Evolutionary conservation across 2,113 vertebrate species (phyloP), one percentile per base, ranked within the genome.

Genomic region (Mystacornis crossleyi): DNA sequence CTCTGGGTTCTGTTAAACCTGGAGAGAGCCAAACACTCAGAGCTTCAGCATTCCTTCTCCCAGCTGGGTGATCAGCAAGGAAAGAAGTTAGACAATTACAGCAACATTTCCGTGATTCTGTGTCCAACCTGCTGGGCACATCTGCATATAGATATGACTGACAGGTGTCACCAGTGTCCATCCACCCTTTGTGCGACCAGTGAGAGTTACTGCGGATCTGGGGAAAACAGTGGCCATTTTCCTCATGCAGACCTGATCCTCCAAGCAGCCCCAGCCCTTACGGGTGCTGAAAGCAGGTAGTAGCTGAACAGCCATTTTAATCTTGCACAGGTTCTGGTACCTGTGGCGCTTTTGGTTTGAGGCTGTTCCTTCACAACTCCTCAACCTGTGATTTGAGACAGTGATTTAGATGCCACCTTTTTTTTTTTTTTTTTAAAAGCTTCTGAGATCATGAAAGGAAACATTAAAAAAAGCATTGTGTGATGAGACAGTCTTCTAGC

Each of bases 11-110:
- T 75, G 25, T 36, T 3, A 4, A 58, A 54, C 55, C 47, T 81
- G n/a, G 24, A 57, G 65, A 74, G 47, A 48, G 51, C 42, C 51
- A 79, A 51, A 58, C 8, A 14, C 69, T 66, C 29, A 18, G 34
- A 65, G n/a, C 47, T 70, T 81, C 72, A 78, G 4, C 45, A 31
- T 45, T 87, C n/a, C n/a, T 73, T 61, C 48, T 84, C 36, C 31
- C 24, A n/a, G 9, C 7, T 12, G 4, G 7, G 18, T 3, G 2
- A 10, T 43, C 0, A 0, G 14, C 26, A 57, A 57, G 51, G 65
- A 47, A 81, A 45, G 77, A 80, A 4, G 34, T 50, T 34, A 51
- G 14, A 61, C 16, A 24, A 48, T 70, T n/a, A 36, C 50, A 66
- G 42, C 19, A 69, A 3, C 0, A 1, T 40, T 83, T 57, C 83